Conservation (phyloP, 2,888 invertebrate species). For the Spodoptera littoralis region DNA sequence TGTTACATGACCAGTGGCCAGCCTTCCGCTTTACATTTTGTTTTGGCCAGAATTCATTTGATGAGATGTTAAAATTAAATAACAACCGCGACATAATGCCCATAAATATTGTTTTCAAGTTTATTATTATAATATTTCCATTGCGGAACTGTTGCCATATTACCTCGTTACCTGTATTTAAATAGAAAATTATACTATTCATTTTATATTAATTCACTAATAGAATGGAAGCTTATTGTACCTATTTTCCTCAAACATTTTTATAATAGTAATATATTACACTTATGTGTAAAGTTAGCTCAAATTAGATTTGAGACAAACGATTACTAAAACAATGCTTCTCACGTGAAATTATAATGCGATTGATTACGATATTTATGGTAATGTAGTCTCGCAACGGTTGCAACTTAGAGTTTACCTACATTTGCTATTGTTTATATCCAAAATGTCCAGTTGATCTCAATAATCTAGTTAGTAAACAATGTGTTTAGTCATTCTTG, state of each 20-base stretch:
- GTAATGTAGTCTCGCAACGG: no score
- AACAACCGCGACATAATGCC: conserved; percentile 21
- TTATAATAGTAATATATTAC: no score
- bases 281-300: no score
- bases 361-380: no score
- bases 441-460: conserved; percentile 10
- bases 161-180: conserved; percentile 60
- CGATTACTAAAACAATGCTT: no score
- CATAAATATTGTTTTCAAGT: conserved; percentile 14
- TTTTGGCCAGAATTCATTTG: conserved; percentile 21
- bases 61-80: conserved; percentile 36
- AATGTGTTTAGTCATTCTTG: conserved; percentile 27
- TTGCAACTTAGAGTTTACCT: no score
- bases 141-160: conserved; percentile 57
- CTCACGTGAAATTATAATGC: no score
- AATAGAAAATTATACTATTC: conserved; percentile 51
- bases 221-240: no score
- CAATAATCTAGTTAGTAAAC: conserved; percentile 4
- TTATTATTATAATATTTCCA: no score
- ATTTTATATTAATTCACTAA: no score
- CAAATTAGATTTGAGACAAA: no score
- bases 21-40: conserved; percentile 21
- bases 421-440: conserved; percentile 24
- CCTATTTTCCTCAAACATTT: no score
- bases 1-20: conserved; percentile 3